Conservation (phyloP, 2,113 vertebrate genomes). For the Chrysochloris asiatica region DNA sequence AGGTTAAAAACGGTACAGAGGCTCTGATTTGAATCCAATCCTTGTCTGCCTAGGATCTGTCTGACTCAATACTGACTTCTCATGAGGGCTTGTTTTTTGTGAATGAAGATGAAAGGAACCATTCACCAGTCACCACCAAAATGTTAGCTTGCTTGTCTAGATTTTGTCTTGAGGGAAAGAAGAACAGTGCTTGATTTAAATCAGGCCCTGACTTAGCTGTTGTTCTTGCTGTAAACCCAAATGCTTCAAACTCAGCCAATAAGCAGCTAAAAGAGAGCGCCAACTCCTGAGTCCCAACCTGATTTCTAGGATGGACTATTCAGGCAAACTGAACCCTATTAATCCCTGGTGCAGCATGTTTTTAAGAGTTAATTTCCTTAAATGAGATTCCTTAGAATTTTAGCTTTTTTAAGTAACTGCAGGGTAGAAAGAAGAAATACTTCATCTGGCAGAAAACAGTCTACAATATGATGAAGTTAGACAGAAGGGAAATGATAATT, state of each 20-base stretch:
- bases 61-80: background rate
- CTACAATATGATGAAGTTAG: slow-evolving; percentile 79
- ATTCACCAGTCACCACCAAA: slow-evolving; percentile 11
- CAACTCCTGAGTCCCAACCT: background rate
- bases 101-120: slow-evolving; percentile 66
- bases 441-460: slow-evolving; percentile 73
- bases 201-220: slow-evolving; percentile 54
- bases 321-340: slow-evolving; percentile 42
- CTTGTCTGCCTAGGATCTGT: background rate
- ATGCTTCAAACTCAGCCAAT: slow-evolving; percentile 54
- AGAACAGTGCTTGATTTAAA: slow-evolving; percentile 53
- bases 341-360: slow-evolving; percentile 41
- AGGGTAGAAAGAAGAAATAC: slow-evolving; percentile 73
- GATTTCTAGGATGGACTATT: slow-evolving; percentile 30
- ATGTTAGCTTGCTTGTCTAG: slow-evolving; percentile 42
- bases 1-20: background rate
- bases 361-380: slow-evolving; percentile 71
- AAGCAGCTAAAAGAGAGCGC: slow-evolving; percentile 48
- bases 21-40: background rate
- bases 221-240: slow-evolving; percentile 49
- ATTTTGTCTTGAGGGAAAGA: slow-evolving; percentile 62
- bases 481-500: slow-evolving; percentile 83
- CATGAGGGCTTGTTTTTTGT: slow-evolving; percentile 45
- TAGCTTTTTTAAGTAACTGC: slow-evolving; percentile 68
- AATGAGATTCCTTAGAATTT: slow-evolving; percentile 60